Evolutionary conservation across 2,113 vertebrate species (phyloP), one percentile per base, ranked within the genome.

Genomic region (Sprattus sprattus): DNA sequence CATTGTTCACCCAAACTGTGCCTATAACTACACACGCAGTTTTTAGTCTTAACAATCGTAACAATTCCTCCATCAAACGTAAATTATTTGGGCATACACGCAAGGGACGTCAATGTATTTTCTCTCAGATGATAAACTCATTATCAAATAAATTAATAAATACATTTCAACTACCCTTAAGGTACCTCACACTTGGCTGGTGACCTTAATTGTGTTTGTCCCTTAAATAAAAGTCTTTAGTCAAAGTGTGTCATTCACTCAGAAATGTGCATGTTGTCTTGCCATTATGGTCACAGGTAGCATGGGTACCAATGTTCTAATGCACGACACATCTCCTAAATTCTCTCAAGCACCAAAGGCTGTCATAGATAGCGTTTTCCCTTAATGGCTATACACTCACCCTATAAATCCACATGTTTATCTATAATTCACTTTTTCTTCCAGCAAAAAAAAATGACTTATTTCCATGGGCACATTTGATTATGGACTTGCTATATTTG

Each of bases 401-500:
- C 64, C 64, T 71, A 28, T 1, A 71, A 78, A 78, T 39, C 32
- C 28, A 64, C 60, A 16, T 32, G 71, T 13, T 39, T 28, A 32
- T 78, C 39, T 78, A 39, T 39, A 75, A 44, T 78, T 15, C 0
- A 71, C 9, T 32, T 28, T 32, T 39, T 5, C 32, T 44, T 32
- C 32, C 13, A 39, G 71, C 16, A 39, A 78, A 78, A 78, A 78
- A 78, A 28, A 44, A 81, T 83, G 47, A 81, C 81, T 82, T 39
- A 45, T 81, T 52, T 82, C 39, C 13, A n/a, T 84, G 85, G 11
- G 71, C 71, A 44, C 25, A 78, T 78, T 18, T 81, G 75, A 81
- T 83, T 57, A 57, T 47, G 45, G 83, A 64, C 86, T 88, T 90
- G 85, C 89, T 91, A 89, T 89, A 91, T 90, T 90, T 90, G 88